Base-by-base conservation (phyloP, 2,113 vertebrate species). In the Uropsilus gracilis region DNA sequence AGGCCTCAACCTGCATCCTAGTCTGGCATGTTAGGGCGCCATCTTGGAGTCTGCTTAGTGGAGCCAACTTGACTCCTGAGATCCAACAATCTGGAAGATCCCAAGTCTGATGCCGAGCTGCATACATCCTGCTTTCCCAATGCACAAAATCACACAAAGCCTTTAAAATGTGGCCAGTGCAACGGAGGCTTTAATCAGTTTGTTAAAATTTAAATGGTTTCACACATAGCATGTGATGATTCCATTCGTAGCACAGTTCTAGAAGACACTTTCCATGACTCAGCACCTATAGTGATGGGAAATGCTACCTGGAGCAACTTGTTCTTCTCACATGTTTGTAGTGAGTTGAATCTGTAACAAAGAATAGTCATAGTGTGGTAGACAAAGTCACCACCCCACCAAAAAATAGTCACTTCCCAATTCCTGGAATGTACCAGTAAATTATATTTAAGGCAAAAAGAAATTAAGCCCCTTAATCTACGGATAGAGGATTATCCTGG, bases 401-500 rank as follows among this genome's bases (percentile, higher is more conserved):
- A 7, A 4, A 68, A 75, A n/a, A n/a, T 20, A n/a, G 14, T 10
- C 59, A 42, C 28, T 83, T 90, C 17, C n/a, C 50, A 84, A 63
- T 80, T 84, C 53, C 20, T 22, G 22, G 30, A 28, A 68, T 46
- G 16, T 30, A 78, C 28, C 18, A 72, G n/a, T n/a, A 59, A 39
- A 5, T 89, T 61, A 78, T 4, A 11, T 2, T 69, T 39, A 69
- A 37, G 8, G 5, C 14, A n/a, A 44, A 22, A 8, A 13, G 17
- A 30, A 89, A 81, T 89, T 80, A 77, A 42, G 32, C 5, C 69
- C 82, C 30, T 37, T 76, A 92, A 37, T n/a, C 8, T 57, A 53
- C 39, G 88, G 28, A 18, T 30, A 63, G 8, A 69, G n/a, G n/a
- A 44, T 64, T 64, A 24, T 2, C n/a, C 55, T 53, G 7, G 28